A percentile compares a stretch with the other conserved stretches of the same genome.
phyloP scores from a whole-genome alignment of 2,797 vertebrate genomes.

The Benthosema pterotum region DNA sequence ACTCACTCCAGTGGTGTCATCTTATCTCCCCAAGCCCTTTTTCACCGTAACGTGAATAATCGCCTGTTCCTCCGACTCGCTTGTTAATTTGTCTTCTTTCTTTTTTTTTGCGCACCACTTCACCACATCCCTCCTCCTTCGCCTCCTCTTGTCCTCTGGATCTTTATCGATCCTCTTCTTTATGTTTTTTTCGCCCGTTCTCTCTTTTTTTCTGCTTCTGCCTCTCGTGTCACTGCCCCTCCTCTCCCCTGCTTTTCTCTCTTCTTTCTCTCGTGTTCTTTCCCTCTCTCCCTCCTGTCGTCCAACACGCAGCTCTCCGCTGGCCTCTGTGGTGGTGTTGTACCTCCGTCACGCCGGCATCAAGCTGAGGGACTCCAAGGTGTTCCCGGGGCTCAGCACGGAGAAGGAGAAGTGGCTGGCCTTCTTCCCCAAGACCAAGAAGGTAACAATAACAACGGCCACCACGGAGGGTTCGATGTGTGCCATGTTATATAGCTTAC shows the following conservation, averaged over 20 bases:
- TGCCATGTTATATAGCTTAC: no score
- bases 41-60: no score
- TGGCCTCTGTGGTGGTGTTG: constrained; percentile 87
- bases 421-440: constrained; percentile 90
- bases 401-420: constrained; percentile 94
- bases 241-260: background rate
- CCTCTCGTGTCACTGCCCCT: background rate
- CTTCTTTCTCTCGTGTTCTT: no score
- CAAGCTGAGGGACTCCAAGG: constrained; percentile 85
- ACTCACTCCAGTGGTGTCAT: background rate
- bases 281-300: background rate
- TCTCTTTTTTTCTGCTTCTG: no score
- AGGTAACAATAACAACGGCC: constrained; percentile 82
- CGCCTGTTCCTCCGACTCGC: no score
- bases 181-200: background rate
- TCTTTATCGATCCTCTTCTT: no score
- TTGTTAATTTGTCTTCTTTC: no score
- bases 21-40: no score
- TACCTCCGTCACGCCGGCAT: constrained; percentile 90
- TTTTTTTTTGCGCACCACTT: no score
- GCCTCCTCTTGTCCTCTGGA: no score
- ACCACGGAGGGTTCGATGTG: no score
- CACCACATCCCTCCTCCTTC: no score
- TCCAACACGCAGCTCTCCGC: constrained; percentile 83
- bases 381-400: constrained; percentile 69